phyloP scores from a whole-genome alignment of 2,113 vertebrate genomes.

The Lampris megalopsis region DNA sequence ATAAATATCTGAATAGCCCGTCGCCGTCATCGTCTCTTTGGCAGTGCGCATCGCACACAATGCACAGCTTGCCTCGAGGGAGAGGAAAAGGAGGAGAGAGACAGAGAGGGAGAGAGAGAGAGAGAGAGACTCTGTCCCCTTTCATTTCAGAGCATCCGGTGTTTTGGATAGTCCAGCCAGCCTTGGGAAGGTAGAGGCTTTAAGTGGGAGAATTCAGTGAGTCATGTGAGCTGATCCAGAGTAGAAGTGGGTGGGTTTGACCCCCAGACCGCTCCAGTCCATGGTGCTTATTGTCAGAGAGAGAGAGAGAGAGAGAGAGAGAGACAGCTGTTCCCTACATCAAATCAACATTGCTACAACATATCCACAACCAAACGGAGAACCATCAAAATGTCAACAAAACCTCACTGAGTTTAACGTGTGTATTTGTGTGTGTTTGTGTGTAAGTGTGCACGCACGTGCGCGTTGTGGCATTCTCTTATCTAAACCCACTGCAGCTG shows the following conservation, averaged over 20 bases:
- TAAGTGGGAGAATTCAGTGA: constrained; percentile 56
- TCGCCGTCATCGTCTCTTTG: constrained; percentile 18
- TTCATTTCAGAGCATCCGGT: background rate
- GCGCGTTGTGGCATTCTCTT: constrained; percentile 29
- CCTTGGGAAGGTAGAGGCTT: too few relatives aligned
- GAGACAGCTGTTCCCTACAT: constrained; percentile 65
- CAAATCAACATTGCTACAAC: constrained; percentile 28
- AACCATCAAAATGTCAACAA: constrained; percentile 42
- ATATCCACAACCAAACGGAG: constrained; percentile 35
- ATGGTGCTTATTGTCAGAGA: constrained; percentile 54
- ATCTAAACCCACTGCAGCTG: constrained; percentile 68
- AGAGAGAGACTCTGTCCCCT: background rate
- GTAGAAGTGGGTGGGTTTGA: constrained; percentile 66
- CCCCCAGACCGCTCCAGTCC: constrained; percentile 55
- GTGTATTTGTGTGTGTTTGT: constrained; percentile 11
- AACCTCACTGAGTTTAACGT: constrained; percentile 7
- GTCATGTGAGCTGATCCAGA: constrained; percentile 57
- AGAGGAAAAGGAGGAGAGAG: background rate
- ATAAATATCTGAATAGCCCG: background rate
- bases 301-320: constrained; percentile 58
- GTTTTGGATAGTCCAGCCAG: too few relatives aligned
- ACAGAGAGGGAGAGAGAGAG: background rate
- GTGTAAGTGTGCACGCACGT: background rate
- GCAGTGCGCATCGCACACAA: constrained; percentile 17
- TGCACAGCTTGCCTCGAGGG: background rate